Percentiles rank a stretch among this genome's conserved stretches.
Evolutionary conservation across 2,113 vertebrate genomes (phyloP).

Genomic region (Pterocles burchelli): DNA sequence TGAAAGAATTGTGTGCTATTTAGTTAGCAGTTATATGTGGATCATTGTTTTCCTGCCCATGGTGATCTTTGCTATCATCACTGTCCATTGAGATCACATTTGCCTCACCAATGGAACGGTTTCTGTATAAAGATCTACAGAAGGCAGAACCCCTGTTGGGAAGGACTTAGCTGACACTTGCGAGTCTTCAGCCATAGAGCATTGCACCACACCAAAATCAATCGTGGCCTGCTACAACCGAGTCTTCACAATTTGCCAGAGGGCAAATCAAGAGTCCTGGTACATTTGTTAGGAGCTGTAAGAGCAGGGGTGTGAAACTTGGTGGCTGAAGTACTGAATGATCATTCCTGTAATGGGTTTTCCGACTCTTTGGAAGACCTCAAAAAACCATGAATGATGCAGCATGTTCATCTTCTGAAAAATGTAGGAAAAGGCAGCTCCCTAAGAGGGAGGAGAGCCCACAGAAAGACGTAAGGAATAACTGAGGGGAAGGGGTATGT

Average conservation of each 20-base stretch:
- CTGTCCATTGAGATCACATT: neutral
- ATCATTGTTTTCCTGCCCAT: neutral
- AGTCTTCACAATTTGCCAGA: neutral
- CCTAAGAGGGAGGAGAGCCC: neutral
- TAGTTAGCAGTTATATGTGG: rapidly evolving
- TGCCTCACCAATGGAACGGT: neutral
- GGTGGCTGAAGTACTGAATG: neutral
- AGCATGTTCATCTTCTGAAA: neutral
- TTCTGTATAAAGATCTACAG: neutral
- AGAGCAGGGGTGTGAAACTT: neutral
- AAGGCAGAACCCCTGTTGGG: neutral
- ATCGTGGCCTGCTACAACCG: neutral
- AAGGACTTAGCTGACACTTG: neutral
- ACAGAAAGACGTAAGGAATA: neutral
- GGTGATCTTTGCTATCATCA: neutral
- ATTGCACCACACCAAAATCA: neutral
- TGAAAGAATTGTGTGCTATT: no score
- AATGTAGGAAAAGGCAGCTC: neutral
- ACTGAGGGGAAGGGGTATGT: neutral
- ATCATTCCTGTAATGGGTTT: neutral
- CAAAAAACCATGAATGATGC: neutral
- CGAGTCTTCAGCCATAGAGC: neutral
- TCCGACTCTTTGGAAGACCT: neutral
- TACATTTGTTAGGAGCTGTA: neutral
- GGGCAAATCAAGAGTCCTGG: neutral